Evolutionary conservation across 1,140 invertebrate species (phyloP).

Genomic region (Drosophila fuyamai): DNA sequence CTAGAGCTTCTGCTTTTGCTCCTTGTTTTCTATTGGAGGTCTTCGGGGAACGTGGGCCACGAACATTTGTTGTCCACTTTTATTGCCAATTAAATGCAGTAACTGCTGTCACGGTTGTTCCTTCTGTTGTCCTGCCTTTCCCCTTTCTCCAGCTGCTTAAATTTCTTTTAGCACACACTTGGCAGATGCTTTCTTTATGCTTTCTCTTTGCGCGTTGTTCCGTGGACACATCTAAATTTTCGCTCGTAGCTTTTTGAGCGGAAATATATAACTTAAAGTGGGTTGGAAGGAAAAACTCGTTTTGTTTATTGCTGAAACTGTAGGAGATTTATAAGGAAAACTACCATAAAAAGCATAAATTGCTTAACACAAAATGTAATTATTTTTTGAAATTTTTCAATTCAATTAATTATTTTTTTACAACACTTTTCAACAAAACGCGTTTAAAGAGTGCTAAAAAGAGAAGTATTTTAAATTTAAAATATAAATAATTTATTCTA

Average conservation of each 20-base stretch:
- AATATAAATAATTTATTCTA: too few species aligned
- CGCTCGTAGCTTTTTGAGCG: conserved; percentile 4
- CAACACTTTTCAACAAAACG: background rate
- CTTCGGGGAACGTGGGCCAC: conserved; percentile 13
- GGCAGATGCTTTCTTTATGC: conserved; percentile 38
- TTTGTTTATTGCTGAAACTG: background rate
- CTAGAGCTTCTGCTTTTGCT: background rate
- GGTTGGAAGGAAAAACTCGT: background rate
- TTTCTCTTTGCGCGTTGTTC: conserved; percentile 23
- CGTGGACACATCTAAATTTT: conserved; percentile 21
- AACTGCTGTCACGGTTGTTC: conserved; percentile 42
- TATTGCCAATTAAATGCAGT: conserved; percentile 78
- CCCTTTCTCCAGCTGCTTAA: conserved; percentile 15
- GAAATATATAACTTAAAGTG: background rate
- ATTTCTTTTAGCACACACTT: conserved; percentile 49
- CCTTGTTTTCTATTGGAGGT: background rate
- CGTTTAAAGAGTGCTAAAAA: background rate
- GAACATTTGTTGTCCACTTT: conserved; percentile 70
- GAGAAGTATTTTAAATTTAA: too few species aligned
- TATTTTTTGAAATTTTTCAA: too few species aligned
- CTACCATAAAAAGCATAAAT: too few species aligned
- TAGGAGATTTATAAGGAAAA: too few species aligned
- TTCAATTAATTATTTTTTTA: too few species aligned
- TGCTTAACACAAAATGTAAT: too few species aligned
- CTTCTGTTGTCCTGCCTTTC: background rate